These are phyloP conservation scores for Matsumyia berberina DNA, from an alignment of 2,888 invertebrate species.

Conservation along the genomic window DNA sequence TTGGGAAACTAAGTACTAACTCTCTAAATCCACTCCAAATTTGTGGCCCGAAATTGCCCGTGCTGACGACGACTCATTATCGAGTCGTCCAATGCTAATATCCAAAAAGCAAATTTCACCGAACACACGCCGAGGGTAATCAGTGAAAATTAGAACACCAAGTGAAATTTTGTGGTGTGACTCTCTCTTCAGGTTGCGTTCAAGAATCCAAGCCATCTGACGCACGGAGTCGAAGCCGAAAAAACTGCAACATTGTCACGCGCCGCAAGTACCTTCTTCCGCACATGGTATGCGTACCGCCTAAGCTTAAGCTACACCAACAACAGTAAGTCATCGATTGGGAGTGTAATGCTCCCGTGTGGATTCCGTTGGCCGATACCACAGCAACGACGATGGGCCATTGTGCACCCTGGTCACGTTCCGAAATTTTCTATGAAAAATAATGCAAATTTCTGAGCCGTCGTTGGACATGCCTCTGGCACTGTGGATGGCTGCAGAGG, in stretches of 20 bases:
- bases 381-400: conserved; percentile 10
- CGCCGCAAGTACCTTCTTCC: conserved; percentile 53
- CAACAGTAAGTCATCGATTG: conserved; percentile 63
- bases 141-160: conserved; percentile 74
- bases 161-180: conserved; percentile 67
- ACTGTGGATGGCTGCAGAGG: conserved; percentile 53
- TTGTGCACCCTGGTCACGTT: conserved; percentile 66
- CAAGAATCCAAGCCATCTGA: conserved; percentile 59
- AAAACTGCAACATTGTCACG: conserved; percentile 73
- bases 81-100: conserved; percentile 20
- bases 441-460: conserved; percentile 73
- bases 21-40: conserved; percentile 67
- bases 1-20: conserved; percentile 62
- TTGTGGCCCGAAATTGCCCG: conserved; percentile 50
- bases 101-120: conserved; percentile 53
- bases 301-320: conserved; percentile 33
- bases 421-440: conserved; percentile 69
- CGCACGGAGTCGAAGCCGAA: conserved; percentile 36
- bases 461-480: conserved; percentile 46
- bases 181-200: conserved; percentile 66
- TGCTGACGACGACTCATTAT: conserved; percentile 10
- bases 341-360: conserved; percentile 71
- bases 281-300: conserved; percentile 57
- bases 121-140: conserved; percentile 36
- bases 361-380: conserved; percentile 66